Evolutionary conservation across 1,140 invertebrate species (phyloP).

Genomic region (Ips typographus): DNA sequence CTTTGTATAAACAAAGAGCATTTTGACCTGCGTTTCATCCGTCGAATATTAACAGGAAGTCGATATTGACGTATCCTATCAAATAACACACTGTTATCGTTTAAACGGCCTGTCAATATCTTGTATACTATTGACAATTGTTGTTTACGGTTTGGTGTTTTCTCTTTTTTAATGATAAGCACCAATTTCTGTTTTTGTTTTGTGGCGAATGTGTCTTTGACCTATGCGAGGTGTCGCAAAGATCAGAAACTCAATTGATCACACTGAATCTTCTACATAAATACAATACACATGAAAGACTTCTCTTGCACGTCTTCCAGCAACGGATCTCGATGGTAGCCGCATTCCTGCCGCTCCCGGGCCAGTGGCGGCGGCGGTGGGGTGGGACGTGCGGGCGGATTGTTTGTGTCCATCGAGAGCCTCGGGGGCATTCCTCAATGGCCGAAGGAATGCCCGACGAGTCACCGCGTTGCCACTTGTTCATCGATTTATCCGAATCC

Average conservation of each 20-base stretch:
- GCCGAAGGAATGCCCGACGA: conserved; percentile 43
- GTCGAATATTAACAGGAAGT: background rate
- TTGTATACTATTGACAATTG: background rate
- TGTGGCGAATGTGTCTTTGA: too few relatives aligned
- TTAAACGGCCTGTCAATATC: background rate
- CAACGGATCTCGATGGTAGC: conserved; percentile 33
- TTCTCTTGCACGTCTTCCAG: too few relatives aligned
- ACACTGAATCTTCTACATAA: too few relatives aligned
- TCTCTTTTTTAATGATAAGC: background rate
- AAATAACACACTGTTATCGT: background rate
- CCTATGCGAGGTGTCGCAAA: too few relatives aligned
- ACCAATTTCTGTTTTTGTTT: too few relatives aligned
- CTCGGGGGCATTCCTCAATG: conserved; percentile 46
- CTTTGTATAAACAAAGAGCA: too few relatives aligned
- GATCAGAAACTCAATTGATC: too few relatives aligned
- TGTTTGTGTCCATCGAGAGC: conserved; percentile 46
- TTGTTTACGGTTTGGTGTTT: background rate
- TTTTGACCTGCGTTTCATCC: background rate
- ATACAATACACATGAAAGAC: too few relatives aligned
- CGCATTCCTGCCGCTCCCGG: conserved; percentile 27
- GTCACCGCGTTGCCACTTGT: conserved; percentile 11
- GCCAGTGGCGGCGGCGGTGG: conserved; percentile 17
- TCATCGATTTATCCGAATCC: background rate
- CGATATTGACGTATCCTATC: background rate
- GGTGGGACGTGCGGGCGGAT: conserved; percentile 39